Conservation (phyloP, 2,113 vertebrate genomes). For the Brachirus orientalis region DNA sequence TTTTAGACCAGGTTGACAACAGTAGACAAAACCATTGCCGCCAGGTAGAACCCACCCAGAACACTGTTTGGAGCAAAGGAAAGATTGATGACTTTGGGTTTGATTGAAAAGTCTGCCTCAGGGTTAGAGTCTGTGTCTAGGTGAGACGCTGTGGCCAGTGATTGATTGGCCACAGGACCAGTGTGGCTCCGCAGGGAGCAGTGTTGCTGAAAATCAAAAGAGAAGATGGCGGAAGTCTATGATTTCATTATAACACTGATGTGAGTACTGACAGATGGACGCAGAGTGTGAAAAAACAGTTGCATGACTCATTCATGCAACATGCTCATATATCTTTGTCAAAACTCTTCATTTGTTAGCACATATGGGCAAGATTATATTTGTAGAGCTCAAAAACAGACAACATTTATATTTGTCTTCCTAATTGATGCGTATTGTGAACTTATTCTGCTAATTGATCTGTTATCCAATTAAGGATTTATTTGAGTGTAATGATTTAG, state of each 20-base stretch:
- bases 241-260: conserved; percentile 71
- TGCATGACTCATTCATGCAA: not conserved
- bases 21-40: conserved; percentile 58
- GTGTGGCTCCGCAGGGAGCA: conserved; percentile 63
- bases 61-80: conserved; percentile 33
- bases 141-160: conserved; percentile 75
- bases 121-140: conserved; percentile 73
- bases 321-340: conserved; percentile 13
- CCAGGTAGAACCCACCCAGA: conserved; percentile 49
- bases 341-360: conserved; percentile 12
- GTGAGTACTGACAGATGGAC: conserved; percentile 45
- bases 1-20: conserved; percentile 48
- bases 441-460: conserved; percentile 46
- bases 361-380: conserved; percentile 18
- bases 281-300: conserved; percentile 28
- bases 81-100: conserved; percentile 81
- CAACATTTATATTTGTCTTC: conserved; percentile 7
- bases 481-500: conserved; percentile 39
- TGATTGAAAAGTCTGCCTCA: conserved; percentile 85
- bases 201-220: conserved; percentile 71
- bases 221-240: conserved; percentile 41
- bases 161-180: conserved; percentile 78
- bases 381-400: conserved; percentile 7
- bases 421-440: conserved; percentile 19
- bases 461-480: conserved; percentile 42